Base-by-base conservation (phyloP, 1,140 invertebrate species). In the Spodoptera litura region DNA sequence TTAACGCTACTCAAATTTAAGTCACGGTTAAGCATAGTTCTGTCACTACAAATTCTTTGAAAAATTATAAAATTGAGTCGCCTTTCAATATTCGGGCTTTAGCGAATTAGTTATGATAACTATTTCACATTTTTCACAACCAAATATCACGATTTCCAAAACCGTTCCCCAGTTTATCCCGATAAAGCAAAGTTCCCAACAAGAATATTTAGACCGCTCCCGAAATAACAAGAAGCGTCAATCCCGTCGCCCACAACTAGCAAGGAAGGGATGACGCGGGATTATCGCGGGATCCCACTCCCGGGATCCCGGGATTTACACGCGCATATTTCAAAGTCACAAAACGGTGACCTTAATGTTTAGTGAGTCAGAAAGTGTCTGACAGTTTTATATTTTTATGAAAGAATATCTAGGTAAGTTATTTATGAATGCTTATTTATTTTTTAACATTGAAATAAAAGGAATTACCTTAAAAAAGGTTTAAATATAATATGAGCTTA, bases 201-300 rank as follows among this genome's bases (percentile, higher is more conserved):
- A 6, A 44, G 38, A 44, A 44, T 44, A 44, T 44, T 44, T 10
- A 6, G 38, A 8, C 38, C 35, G 35, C 35, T 38, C 35, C 35
- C 44, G 27, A 68, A 68, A 68, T n/a, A 12, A 52, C 64, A 53
- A 53, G 49, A 4, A 64, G 61, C 61, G 61, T 64, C 61, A 64
- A 49, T 64, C 38, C 20, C n/a, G 9, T 9, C 12, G 13, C 58
- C 58, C 25, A 27, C 44, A 15, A 15, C 61, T n/a, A 68, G 20
- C 25, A 53, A 9, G 49, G 44, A 52, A 8, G 44, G 64, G 44
- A 68, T 52, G 49, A 6, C 64, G 49, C 64, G 62, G 62, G 62
- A 66, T 66, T 66, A 66, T 51, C 62, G 20, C 38, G 44, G 44
- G 20, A 13, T 66, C 38, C 61, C 62, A 15, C 9, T 15, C 62